phyloP scores from a whole-genome alignment of 2,797 vertebrate species.

The Gymnothorax javanicus region DNA sequence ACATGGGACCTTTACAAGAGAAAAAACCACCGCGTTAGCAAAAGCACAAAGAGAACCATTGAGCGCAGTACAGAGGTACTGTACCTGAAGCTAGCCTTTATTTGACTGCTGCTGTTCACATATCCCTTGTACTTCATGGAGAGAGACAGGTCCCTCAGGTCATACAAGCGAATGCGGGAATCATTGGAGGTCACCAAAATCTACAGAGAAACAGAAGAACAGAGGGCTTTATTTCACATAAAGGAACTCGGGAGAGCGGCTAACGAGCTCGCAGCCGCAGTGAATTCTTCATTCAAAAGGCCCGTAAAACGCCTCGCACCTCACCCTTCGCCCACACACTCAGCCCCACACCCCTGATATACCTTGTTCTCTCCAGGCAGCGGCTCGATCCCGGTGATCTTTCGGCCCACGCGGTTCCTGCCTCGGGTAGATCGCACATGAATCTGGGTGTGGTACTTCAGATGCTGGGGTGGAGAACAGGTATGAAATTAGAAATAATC shows the following conservation, averaged over 20 bases:
- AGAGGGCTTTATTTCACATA: neutral
- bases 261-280: neutral
- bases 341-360: neutral
- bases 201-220: constrained; percentile 60
- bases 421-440: constrained; percentile 96
- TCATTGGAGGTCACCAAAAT: constrained; percentile 98
- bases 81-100: constrained; percentile 99
- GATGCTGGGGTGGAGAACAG: constrained; percentile 71
- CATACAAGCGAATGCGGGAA: constrained; percentile 94
- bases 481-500: no score
- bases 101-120: constrained; percentile 98
- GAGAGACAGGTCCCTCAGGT: constrained; percentile 95
- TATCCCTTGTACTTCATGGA: constrained; percentile 99
- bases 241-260: neutral
- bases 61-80: neutral
- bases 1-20: neutral
- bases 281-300: neutral
- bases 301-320: neutral
- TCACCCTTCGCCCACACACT: neutral
- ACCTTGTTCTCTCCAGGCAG: constrained; percentile 97
- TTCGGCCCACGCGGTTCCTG: constrained; percentile 96
- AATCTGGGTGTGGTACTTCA: constrained; percentile 98
- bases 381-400: constrained; percentile 98
- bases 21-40: neutral
- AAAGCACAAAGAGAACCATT: no score